Evolutionary conservation across 1,140 invertebrate genomes (phyloP), one percentile per base, ranked within the genome.

Genomic region (Lordiphosa collinella): DNA sequence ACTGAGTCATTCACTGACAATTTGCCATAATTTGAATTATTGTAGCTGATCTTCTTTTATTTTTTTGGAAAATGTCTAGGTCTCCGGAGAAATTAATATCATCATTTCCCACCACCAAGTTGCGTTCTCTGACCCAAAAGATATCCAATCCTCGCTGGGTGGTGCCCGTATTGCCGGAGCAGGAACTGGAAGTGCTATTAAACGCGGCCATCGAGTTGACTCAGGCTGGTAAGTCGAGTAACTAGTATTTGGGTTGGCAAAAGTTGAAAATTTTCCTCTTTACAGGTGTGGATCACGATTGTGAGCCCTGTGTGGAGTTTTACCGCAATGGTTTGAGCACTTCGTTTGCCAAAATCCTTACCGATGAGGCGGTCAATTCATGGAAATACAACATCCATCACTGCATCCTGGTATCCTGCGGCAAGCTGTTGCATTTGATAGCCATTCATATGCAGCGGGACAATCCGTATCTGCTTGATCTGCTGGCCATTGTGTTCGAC

Each of bases 361-460:
- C 97, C n/a, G 97, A 99, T 90, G 97, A 99, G 89, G 97, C 97
- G 41, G 97, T 99, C 31, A 97, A 95, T 84, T 97, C 96, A 84
- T 99, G 98, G 98, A 99, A 98, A 90, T 93, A 94, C 86, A 98
- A 98, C 89, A 99, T 99, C 84, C 97, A 99, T 90, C 94, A 94
- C 89, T 98, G 96, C 90, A 98, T 99, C 72, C 93, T 97, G 80
- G 93, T 95, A 69, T 98, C 98, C 86, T 98, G 96, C 89, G 94
- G 96, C 88, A 94, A 95, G 88, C 91, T 99, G 49, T 93, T 99
- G 47, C 96, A 98, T 90, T 90, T 99, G 63, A 97, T 96, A 91
- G 96, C 97, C 52, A 90, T 94, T 13, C 97, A 97, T 90, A 91
- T 99, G 88, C 93, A 94, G 57, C 94, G 98, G 79, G 97, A 99